Conservation (phyloP, 2,797 vertebrate species). For the Rhabdomys pumilio region DNA sequence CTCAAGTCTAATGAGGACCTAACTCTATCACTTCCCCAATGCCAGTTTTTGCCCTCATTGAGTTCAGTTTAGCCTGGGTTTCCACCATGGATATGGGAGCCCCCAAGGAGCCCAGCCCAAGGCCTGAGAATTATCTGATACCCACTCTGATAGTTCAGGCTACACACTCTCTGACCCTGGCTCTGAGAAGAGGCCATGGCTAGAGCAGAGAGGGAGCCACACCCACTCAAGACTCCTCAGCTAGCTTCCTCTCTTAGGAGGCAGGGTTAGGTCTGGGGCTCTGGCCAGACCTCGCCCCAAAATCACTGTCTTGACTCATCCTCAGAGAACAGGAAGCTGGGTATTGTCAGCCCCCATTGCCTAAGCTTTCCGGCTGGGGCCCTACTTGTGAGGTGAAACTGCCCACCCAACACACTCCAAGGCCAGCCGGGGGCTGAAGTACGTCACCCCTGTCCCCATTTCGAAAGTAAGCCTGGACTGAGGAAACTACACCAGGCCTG, state of each 20-base stretch:
- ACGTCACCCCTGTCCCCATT: slow-evolving; percentile 55
- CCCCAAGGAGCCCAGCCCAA: neutral
- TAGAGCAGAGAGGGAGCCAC: slow-evolving; percentile 26
- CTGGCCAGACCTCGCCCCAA: slow-evolving; percentile 69
- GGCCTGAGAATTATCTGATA: neutral
- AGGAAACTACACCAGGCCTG: neutral
- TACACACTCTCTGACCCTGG: neutral
- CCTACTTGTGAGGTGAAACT: slow-evolving; percentile 53
- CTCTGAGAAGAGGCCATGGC: neutral
- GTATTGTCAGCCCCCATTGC: slow-evolving; percentile 3
- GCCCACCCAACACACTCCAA: neutral
- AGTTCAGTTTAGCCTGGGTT: neutral
- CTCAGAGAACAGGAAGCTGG: slow-evolving; percentile 79
- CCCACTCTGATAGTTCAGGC: neutral
- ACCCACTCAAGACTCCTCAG: neutral
- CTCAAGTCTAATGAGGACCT: neutral
- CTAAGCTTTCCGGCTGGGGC: slow-evolving; percentile 59
- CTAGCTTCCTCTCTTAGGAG: slow-evolving; percentile 74
- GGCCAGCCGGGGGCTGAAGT: neutral
- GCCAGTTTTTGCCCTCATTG: neutral
- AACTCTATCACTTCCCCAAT: neutral
- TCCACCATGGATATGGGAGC: neutral
- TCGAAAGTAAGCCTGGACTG: slow-evolving; percentile 50
- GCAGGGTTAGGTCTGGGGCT: slow-evolving; percentile 41
- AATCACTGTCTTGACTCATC: slow-evolving; percentile 80